Conservation (phyloP, 2,113 vertebrate genomes). For the Oostethus manadensis region DNA sequence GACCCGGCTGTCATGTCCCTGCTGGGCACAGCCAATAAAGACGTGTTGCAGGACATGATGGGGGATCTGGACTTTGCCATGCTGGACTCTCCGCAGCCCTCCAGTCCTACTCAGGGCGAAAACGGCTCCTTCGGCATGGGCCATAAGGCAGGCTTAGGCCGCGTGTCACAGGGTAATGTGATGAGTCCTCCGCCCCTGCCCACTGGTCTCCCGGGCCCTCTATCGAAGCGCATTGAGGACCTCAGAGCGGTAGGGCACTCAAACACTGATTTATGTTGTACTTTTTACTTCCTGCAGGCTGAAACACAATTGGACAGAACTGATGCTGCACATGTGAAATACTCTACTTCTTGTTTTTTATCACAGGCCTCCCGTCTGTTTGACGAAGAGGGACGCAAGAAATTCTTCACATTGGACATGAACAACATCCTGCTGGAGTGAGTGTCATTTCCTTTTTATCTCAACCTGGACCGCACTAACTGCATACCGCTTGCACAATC, state of each 20-base stretch:
- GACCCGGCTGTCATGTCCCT: slow-evolving; percentile 89
- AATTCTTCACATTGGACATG: slow-evolving; percentile 98
- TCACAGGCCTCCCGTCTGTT: slow-evolving; percentile 90
- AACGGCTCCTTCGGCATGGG: slow-evolving; percentile 71
- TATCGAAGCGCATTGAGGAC: slow-evolving; percentile 92
- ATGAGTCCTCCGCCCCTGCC: slow-evolving; percentile 79
- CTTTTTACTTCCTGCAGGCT: background rate
- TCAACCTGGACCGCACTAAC: no score
- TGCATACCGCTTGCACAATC: no score
- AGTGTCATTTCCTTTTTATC: slow-evolving; percentile 57
- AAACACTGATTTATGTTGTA: background rate
- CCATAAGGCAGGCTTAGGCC: slow-evolving; percentile 38
- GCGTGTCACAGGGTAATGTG: slow-evolving; percentile 57
- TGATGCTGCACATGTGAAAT: background rate
- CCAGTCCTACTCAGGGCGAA: slow-evolving; percentile 80
- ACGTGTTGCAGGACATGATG: slow-evolving; percentile 91
- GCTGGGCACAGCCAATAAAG: slow-evolving; percentile 87
- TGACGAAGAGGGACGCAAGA: slow-evolving; percentile 96
- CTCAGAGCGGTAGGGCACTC: slow-evolving; percentile 78
- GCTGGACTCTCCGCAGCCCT: slow-evolving; percentile 88
- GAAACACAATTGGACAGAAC: background rate
- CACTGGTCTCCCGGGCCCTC: slow-evolving; percentile 79
- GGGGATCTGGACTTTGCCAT: slow-evolving; percentile 90
- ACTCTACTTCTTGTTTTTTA: background rate
- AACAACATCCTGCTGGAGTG: slow-evolving; percentile 99